Evolutionary conservation across 92 coral and sea anemone genomes (phyloP), one percentile per base, ranked within the genome.

Genomic region (Porites cylindrica): DNA sequence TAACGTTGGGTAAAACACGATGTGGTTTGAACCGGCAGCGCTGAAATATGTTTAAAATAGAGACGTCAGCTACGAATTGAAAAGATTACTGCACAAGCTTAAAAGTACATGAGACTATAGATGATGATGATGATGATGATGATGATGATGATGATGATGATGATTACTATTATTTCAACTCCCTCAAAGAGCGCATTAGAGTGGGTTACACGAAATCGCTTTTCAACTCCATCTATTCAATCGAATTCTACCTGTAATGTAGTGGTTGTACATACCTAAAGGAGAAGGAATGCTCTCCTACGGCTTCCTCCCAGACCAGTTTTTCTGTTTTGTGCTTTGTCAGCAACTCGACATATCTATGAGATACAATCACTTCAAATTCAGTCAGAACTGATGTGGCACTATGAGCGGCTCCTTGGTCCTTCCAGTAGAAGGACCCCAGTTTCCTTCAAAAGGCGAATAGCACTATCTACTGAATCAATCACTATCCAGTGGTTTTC

Each of bases 241-340:
- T 38, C 47, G 4, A 3, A 38, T 38, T 38, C 47, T 38, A 38
- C 7, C 47, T 5, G 47, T 38, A 14, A 17, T 23, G 3, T 1
- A 51, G 3, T 19, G 1, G 17, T 17, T 26, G 20, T 32, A 88
- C 96, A 74, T 76, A 96, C 99, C 84, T 85, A 77, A 91, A 96
- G 70, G 78, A 85, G 62, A 96, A 90, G 10, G 98, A 87, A 79
- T 96, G 99, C 53, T 96, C 99, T 17, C 96, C 99, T 6, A 93
- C 91, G 29, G 87, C 86, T 24, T 90, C 82, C 80, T 96, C 99
- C 99, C 99, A 96, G 68, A 50, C 76, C 60, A 96, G 90, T 72
- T 96, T 96, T 68, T 95, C 96, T 17, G 93, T 93, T 82, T 96
- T 96, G 90, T 96, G 93, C 79, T 96, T 96, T 64, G 91, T 76